Percentiles rank a stretch among this genome's conserved stretches.
These are phyloP conservation scores for Eustalomyia histrio DNA, from an alignment of 2,888 invertebrate species.

Conservation along the genomic window DNA sequence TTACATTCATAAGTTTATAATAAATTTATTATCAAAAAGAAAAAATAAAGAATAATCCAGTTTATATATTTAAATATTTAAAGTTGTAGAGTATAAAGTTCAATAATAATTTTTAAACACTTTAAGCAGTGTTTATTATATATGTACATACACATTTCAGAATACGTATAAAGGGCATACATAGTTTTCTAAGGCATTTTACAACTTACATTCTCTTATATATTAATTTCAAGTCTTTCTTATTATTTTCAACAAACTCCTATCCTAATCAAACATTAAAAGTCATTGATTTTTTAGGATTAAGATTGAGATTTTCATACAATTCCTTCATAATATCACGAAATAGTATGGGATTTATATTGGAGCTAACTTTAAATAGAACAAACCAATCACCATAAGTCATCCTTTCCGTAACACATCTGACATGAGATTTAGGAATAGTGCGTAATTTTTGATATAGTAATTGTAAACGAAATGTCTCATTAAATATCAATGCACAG, in stretches of 20 bases:
- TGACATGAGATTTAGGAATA: slow-evolving; percentile 69
- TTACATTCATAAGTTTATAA: not conserved
- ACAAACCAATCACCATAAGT: slow-evolving; percentile 89
- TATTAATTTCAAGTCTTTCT: too few species aligned
- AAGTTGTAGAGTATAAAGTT: not conserved
- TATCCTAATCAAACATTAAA: slow-evolving; percentile 43
- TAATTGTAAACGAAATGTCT: slow-evolving; percentile 72
- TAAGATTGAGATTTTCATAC: slow-evolving; percentile 62
- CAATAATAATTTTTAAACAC: not conserved
- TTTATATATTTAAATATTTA: slow-evolving; percentile 21
- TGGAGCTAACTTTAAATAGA: slow-evolving; percentile 87
- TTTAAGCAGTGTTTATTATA: too few species aligned
- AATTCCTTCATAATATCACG: slow-evolving; percentile 83
- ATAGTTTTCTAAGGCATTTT: slow-evolving; percentile 44
- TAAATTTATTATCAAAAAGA: not conserved
- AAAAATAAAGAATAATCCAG: slow-evolving; percentile 23
- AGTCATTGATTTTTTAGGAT: slow-evolving; percentile 34
- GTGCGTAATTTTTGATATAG: slow-evolving; percentile 71
- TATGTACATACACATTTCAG: too few species aligned
- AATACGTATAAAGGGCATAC: slow-evolving; percentile 20
- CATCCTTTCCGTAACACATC: slow-evolving; percentile 66
- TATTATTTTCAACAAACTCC: not conserved
- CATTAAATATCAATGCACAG: slow-evolving; percentile 81
- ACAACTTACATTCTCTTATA: slow-evolving; percentile 48
- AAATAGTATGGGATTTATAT: slow-evolving; percentile 86